Evolutionary conservation across 64 coral and sea anemone species (phyloP).

Genomic region (Actinia tenebrosa): DNA sequence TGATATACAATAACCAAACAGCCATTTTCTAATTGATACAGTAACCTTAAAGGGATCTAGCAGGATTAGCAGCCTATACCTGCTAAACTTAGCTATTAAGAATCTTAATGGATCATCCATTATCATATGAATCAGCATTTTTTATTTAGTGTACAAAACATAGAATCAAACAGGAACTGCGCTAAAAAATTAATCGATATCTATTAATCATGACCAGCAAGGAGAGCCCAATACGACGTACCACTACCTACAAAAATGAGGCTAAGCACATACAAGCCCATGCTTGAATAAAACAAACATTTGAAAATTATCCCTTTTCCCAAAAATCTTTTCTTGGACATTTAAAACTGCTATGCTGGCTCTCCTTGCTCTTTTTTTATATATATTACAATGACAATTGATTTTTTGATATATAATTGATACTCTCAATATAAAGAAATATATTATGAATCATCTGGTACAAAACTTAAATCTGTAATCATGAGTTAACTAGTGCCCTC

Average conservation of each 20-base stretch:
- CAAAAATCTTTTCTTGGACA: neutral
- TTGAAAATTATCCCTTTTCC: neutral
- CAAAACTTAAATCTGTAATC: conserved; percentile 51
- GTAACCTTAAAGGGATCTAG: no score
- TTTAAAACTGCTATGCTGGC: neutral
- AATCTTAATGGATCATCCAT: no score
- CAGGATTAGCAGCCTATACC: no score
- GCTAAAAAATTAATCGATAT: neutral
- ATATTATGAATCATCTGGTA: conserved; percentile 61
- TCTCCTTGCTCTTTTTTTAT: neutral
- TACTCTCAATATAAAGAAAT: conserved; percentile 59
- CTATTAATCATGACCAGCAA: neutral
- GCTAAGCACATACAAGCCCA: neutral
- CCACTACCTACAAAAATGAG: neutral
- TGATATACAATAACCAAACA: no score
- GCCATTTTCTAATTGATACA: no score
- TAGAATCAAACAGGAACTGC: neutral
- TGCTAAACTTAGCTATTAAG: neutral
- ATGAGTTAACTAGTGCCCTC: neutral
- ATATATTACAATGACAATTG: conserved; percentile 50
- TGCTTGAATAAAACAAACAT: neutral
- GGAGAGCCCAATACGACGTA: neutral
- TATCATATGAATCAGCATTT: no score
- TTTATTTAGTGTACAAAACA: conserved; percentile 1
- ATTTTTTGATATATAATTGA: conserved; percentile 30